A percentile compares a stretch with the other conserved stretches of the same genome.
These are phyloP conservation scores for Cerastis rubricosa DNA, from an alignment of 2,888 invertebrate species.

Conservation along the genomic window DNA sequence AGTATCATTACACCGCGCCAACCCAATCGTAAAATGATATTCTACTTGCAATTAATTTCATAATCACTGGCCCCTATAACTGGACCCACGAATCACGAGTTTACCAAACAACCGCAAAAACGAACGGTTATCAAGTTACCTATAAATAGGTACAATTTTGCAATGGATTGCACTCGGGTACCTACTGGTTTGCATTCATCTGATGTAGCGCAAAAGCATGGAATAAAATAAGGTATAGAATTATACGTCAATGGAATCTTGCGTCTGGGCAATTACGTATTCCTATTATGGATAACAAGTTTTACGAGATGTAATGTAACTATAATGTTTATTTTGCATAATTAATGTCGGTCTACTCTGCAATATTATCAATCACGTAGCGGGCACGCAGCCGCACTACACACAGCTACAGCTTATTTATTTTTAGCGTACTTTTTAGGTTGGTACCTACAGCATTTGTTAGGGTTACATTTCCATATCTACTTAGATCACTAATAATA, in stretches of 20 bases:
- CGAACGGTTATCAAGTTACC: constrained; percentile 15
- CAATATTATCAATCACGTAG: not conserved
- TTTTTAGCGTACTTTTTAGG: not conserved
- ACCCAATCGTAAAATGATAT: constrained; percentile 26
- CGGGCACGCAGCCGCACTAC: too few relatives aligned
- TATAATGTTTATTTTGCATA: constrained; percentile 15
- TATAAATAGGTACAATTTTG: constrained; percentile 7
- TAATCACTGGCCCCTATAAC: constrained; percentile 26
- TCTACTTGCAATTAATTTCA: constrained; percentile 16
- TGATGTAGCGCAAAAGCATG: not conserved
- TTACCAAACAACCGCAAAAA: constrained; percentile 25
- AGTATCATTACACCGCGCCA: not conserved
- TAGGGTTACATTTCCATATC: not conserved
- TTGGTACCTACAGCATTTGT: not conserved
- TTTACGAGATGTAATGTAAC: constrained; percentile 1
- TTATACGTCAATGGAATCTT: constrained; percentile 31
- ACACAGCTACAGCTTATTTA: not conserved
- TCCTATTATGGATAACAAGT: constrained; percentile 16
- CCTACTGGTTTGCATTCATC: constrained; percentile 19
- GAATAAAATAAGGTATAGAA: constrained; percentile 8
- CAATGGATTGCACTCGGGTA: not conserved
- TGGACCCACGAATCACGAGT: constrained; percentile 28
- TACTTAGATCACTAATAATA: not conserved
- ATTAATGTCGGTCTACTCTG: constrained; percentile 5
- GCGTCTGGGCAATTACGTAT: constrained; percentile 1